phyloP scores from a whole-genome alignment of 23 tunicate species.

The Halocynthia roretzi region DNA sequence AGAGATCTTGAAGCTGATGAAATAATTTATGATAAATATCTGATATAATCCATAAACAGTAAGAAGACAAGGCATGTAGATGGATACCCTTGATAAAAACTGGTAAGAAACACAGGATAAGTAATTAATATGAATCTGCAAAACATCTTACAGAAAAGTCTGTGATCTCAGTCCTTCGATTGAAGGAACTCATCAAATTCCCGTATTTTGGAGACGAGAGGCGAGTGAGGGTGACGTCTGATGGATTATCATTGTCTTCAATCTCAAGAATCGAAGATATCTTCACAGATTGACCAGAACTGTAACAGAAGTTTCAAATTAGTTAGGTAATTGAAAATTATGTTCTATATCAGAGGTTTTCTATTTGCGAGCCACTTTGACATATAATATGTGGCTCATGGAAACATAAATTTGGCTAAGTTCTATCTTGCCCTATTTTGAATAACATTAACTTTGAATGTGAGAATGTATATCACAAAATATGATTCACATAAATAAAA shows the following conservation, averaged over 20 bases:
- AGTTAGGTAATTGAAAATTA: background rate
- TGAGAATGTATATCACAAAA: too few species aligned
- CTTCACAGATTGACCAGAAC: constrained; percentile 50
- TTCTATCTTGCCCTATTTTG: too few species aligned
- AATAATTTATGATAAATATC: background rate
- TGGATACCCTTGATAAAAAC: background rate
- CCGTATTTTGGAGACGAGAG: constrained; percentile 52
- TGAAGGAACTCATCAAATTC: constrained; percentile 34
- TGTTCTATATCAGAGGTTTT: background rate
- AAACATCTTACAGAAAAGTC: constrained; percentile 39
- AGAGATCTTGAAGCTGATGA: constrained; percentile 45
- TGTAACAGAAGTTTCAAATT: background rate
- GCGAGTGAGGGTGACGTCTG: constrained; percentile 35
- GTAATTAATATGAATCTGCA: background rate
- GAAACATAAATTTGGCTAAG: too few species aligned
- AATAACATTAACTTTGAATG: too few species aligned
- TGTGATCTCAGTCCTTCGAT: constrained; percentile 19
- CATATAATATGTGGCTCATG: too few species aligned
- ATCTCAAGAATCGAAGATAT: constrained; percentile 28
- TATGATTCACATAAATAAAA: too few species aligned
- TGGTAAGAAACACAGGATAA: background rate
- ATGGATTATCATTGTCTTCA: constrained; percentile 32
- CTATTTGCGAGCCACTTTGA: too few species aligned
- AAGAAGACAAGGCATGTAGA: background rate
- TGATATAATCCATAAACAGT: background rate